Evolutionary conservation across 2,888 invertebrate species (phyloP).

Genomic region (Agrotis puta): DNA sequence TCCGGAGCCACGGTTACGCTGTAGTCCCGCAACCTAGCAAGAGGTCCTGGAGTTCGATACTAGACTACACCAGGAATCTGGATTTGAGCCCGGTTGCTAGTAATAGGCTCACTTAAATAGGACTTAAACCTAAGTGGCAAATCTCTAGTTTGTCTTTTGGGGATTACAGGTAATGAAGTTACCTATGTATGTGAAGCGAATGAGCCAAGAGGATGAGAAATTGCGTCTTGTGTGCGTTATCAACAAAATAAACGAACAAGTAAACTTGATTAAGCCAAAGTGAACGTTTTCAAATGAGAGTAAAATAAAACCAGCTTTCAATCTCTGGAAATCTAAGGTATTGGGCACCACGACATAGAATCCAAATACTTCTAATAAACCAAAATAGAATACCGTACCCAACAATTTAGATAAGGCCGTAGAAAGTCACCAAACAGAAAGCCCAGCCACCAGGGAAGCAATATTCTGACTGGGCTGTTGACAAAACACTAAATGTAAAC

Average conservation of each 20-base stretch:
- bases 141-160: too few species aligned
- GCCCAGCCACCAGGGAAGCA: slow-evolving; percentile 31
- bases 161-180: too few species aligned
- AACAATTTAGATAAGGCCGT: slow-evolving; percentile 2
- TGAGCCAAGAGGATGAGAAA: not conserved
- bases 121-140: too few species aligned
- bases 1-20: too few species aligned
- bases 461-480: slow-evolving; percentile 41
- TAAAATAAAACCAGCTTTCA: not conserved
- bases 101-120: too few species aligned
- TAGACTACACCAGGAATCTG: too few species aligned
- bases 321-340: not conserved
- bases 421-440: slow-evolving; percentile 4
- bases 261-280: not conserved
- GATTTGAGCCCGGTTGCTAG: too few species aligned
- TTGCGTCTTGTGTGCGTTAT: not conserved
- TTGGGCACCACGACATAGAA: not conserved
- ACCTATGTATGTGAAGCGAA: too few species aligned
- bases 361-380: not conserved
- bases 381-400: not conserved
- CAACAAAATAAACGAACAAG: not conserved
- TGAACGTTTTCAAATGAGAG: not conserved
- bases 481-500: slow-evolving; percentile 47
- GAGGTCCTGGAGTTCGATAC: too few species aligned
- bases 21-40: too few species aligned